A percentile compares a stretch with the other conserved stretches of the same genome.
Evolutionary conservation across 2,113 vertebrate genomes (phyloP).

Genomic region (Stigmatopora nigra): DNA sequence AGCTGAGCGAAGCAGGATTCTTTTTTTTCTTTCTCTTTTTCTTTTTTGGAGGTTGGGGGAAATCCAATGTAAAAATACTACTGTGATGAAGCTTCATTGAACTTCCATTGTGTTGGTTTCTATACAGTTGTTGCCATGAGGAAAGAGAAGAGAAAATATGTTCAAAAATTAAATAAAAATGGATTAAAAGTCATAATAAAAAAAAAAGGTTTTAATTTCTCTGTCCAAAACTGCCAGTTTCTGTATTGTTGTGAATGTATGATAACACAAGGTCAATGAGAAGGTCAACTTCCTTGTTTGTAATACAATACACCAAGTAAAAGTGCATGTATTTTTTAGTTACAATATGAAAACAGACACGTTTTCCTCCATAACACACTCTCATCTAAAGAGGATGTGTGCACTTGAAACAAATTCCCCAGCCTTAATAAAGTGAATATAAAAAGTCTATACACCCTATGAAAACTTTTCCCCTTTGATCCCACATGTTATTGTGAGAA

Average conservation of each 20-base stretch:
- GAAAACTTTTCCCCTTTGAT: too few relatives aligned
- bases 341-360: not conserved
- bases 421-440: not conserved
- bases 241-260: conserved; percentile 11
- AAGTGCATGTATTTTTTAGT: not conserved
- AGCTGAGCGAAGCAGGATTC: conserved; percentile 56
- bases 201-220: too few relatives aligned
- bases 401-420: not conserved
- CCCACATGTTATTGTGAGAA: too few relatives aligned
- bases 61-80: not conserved
- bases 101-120: conserved; percentile 4
- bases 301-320: conserved; percentile 5
- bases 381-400: not conserved
- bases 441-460: not conserved
- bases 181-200: not conserved
- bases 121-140: not conserved
- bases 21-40: conserved; percentile 7
- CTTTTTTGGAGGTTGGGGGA: not conserved
- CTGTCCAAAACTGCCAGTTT: conserved; percentile 9
- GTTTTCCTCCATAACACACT: not conserved
- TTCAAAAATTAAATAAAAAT: not conserved
- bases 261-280: conserved; percentile 58
- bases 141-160: not conserved
- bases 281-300: conserved; percentile 66
- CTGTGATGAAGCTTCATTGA: not conserved